phyloP scores from a whole-genome alignment of 2,888 invertebrate species.

The Dendrolimus pini region DNA sequence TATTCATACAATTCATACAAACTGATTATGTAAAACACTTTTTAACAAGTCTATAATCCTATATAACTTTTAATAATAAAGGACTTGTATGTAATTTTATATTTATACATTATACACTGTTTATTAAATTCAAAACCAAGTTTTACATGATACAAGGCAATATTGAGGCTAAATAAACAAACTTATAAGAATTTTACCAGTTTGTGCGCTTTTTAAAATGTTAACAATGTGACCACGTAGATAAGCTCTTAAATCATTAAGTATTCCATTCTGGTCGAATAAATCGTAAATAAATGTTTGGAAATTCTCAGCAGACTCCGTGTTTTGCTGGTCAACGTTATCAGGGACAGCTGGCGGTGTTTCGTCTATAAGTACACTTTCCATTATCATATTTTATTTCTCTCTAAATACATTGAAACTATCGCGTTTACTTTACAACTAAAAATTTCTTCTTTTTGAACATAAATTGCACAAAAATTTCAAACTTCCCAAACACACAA shows the following conservation, averaged over 20 bases:
- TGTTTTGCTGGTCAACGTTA: slow-evolving; percentile 22
- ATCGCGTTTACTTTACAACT: slow-evolving; percentile 12
- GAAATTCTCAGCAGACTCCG: slow-evolving; percentile 66
- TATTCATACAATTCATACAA: too few species aligned
- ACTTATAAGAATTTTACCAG: slow-evolving; percentile 27
- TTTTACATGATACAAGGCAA: not conserved
- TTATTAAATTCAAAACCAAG: too few species aligned
- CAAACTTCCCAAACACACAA: slow-evolving; percentile 52
- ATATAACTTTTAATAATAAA: too few species aligned
- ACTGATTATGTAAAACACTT: too few species aligned
- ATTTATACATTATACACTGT: too few species aligned
- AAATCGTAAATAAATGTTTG: slow-evolving; percentile 73
- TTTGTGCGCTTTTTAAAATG: slow-evolving; percentile 67
- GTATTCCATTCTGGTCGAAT: slow-evolving; percentile 78
- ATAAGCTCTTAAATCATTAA: slow-evolving; percentile 76
- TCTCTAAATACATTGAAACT: slow-evolving; percentile 7
- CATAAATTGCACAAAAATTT: slow-evolving; percentile 45
- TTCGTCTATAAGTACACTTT: slow-evolving; percentile 20
- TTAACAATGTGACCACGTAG: slow-evolving; percentile 77
- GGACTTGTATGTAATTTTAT: too few species aligned
- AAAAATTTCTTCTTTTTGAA: slow-evolving; percentile 19
- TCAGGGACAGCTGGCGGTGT: slow-evolving; percentile 8
- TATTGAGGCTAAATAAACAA: not conserved
- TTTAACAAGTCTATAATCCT: too few species aligned
- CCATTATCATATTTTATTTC: slow-evolving; percentile 33